Evolutionary conservation across 2,888 invertebrate species (phyloP), one percentile per base, ranked within the genome.

Genomic region (Deilephila porcellus): DNA sequence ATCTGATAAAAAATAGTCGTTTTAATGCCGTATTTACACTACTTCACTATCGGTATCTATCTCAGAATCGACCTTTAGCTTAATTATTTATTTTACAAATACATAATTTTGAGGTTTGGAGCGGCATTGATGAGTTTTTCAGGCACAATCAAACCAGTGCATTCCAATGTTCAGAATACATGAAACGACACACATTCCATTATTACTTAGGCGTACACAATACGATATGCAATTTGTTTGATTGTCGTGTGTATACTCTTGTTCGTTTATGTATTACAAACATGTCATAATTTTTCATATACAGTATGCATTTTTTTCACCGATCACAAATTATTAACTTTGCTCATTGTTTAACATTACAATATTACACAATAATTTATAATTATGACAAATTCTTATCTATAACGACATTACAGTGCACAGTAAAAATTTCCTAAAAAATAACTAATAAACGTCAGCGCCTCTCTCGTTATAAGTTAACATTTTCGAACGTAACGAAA

Each of bases 101-200:
- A 92, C 90, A 93, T 88, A 92, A 93, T 92, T 93, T 93, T 93
- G 94, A 94, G 94, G 94, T 94, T 92, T 93, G 92, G 93, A 94
- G 94, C 94, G 94, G 94, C 93, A 91, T 93, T 92, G 89, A 91
- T 92, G 91, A 91, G 86, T 91, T 91, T 87, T 88, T 91, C 93
- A 94, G 94, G 94, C 94, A 94, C 94, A 90, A 89, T 91, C 94
- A 93, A 92, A 90, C 94, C 94, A 88, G 90, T 92, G 89, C 94
- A 90, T 88, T 83, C 94, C 94, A 83, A 93, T 93, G 90, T 88
- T 90, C 87, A 84, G 81, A 91, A 93, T 93, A 93, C 93, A 93
- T 82, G 80, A 80, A 88, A 88, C 86, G 87, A 88, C 83, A 78
- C 83, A 67, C 45, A 78, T 71, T 56, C 14, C 52, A 53, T 45